Evolutionary conservation across 2,113 vertebrate genomes (phyloP).

Genomic region (Psephotus haematonotus): DNA sequence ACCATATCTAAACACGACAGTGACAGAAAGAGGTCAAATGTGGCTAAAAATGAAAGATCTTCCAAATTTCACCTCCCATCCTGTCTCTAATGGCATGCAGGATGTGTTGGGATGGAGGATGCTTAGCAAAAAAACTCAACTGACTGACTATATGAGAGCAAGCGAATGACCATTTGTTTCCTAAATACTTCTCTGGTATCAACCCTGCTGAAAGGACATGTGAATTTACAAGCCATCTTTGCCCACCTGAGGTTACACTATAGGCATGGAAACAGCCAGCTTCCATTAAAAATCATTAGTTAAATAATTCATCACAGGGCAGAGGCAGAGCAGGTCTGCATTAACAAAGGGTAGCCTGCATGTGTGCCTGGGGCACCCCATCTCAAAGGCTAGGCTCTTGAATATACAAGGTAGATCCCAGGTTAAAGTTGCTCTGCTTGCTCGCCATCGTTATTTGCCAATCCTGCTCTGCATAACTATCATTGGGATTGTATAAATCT

Average conservation of each 20-base stretch:
- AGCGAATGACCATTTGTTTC: not conserved
- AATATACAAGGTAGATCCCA: not conserved
- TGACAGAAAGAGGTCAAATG: not conserved
- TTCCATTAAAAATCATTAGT: conserved; percentile 24
- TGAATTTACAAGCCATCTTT: not conserved
- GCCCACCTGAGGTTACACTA: not conserved
- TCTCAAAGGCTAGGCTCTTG: not conserved
- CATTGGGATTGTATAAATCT: not conserved
- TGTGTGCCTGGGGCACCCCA: not conserved
- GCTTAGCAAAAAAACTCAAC: not conserved
- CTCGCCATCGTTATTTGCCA: not conserved
- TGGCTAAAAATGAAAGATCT: conserved; percentile 9
- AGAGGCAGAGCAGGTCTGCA: not conserved
- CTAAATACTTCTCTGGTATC: conserved; percentile 23
- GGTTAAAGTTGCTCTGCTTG: not conserved
- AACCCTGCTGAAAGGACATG: not conserved
- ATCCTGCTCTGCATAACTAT: not conserved
- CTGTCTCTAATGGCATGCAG: not conserved
- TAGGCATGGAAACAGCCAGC: not conserved
- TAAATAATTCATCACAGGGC: not conserved
- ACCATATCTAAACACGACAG: not conserved
- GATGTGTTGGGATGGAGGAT: not conserved
- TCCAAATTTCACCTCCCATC: not conserved
- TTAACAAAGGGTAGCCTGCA: not conserved
- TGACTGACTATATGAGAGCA: not conserved